Conservation (phyloP, 2,113 vertebrate species). For the Polyodon spathula region DNA sequence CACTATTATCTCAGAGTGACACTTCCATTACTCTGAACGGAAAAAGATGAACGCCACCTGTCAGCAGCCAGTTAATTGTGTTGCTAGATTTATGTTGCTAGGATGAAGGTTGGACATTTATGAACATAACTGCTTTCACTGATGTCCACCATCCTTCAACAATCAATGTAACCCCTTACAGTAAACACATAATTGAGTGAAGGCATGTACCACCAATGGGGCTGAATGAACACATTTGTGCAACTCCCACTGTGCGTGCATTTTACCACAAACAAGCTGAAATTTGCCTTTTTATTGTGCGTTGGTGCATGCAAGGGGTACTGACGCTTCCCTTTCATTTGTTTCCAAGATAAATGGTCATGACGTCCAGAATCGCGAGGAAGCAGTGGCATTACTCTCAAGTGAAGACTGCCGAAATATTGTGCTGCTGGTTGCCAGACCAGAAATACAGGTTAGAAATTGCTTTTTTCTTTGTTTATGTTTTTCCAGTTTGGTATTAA, state of each 20-base stretch:
- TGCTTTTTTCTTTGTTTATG: slow-evolving; percentile 30
- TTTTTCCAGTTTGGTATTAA: too few species aligned
- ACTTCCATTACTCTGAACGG: slow-evolving; percentile 85
- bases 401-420: slow-evolving; percentile 78
- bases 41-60: slow-evolving; percentile 90
- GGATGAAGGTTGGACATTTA: slow-evolving; percentile 73
- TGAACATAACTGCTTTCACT: slow-evolving; percentile 74
- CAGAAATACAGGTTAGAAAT: slow-evolving; percentile 82
- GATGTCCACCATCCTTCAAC: slow-evolving; percentile 67
- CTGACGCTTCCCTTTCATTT: slow-evolving; percentile 57
- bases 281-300: slow-evolving; percentile 58
- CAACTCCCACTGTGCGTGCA: slow-evolving; percentile 56
- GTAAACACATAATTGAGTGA: slow-evolving; percentile 68
- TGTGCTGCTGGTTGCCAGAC: slow-evolving; percentile 78
- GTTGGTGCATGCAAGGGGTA: slow-evolving; percentile 55
- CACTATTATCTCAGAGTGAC: slow-evolving; percentile 86
- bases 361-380: slow-evolving; percentile 83
- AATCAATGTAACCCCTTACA: slow-evolving; percentile 61
- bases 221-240: slow-evolving; percentile 48
- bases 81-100: slow-evolving; percentile 77
- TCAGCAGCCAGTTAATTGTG: slow-evolving; percentile 91
- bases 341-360: slow-evolving; percentile 88
- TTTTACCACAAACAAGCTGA: slow-evolving; percentile 61
- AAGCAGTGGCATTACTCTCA: slow-evolving; percentile 81
- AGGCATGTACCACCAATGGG: slow-evolving; percentile 55